Conservation (phyloP, 2,113 vertebrate genomes). For the Chaenogobius annularis region DNA sequence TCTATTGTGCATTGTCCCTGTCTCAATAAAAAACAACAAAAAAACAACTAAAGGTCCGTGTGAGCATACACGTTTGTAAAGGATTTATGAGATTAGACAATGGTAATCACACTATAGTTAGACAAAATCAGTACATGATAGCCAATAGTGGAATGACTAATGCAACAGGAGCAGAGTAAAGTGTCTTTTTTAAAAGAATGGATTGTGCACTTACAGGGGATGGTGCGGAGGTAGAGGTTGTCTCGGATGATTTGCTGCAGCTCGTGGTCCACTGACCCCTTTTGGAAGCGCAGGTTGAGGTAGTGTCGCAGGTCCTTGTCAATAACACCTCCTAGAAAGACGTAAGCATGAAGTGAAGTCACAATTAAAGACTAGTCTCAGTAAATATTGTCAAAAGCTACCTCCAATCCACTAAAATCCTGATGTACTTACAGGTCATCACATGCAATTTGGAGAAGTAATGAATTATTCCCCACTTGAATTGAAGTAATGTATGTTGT, state of each 20-base stretch:
- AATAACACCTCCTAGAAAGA: conserved; percentile 89
- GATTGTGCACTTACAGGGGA: conserved; percentile 89
- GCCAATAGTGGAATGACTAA: background rate
- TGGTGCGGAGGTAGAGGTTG: conserved; percentile 98
- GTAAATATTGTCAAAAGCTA: background rate
- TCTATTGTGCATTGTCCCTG: too few relatives aligned
- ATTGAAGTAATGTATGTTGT: background rate
- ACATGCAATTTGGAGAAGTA: background rate
- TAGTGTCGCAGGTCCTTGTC: conserved; percentile 98
- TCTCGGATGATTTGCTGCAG: conserved; percentile 99
- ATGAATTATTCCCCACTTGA: background rate
- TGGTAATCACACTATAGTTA: background rate
- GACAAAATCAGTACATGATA: background rate
- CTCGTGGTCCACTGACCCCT: conserved; percentile 97
- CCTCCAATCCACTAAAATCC: background rate
- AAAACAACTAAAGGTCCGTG: too few relatives aligned
- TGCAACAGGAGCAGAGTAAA: background rate
- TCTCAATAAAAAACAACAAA: too few relatives aligned
- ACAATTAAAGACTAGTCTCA: background rate
- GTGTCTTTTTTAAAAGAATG: background rate
- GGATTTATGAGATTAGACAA: background rate
- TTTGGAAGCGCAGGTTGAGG: conserved; percentile 99
- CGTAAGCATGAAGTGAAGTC: conserved; percentile 26
- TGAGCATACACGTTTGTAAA: too few relatives aligned
- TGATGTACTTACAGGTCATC: background rate